Evolutionary conservation across 2,113 vertebrate species (phyloP).

Genomic region (Pycnonotus jocosus): DNA sequence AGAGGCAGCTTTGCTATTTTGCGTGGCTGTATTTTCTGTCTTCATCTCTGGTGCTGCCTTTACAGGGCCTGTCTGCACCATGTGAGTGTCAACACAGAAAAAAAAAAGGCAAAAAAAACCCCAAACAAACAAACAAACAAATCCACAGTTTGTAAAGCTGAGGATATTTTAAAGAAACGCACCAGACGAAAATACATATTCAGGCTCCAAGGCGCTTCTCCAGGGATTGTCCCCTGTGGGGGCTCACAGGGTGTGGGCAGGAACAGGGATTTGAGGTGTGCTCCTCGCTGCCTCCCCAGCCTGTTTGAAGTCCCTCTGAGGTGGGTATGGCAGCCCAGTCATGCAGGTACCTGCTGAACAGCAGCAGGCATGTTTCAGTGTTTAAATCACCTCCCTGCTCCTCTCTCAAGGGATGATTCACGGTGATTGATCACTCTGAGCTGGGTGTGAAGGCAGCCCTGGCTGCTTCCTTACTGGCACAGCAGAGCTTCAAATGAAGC

Average conservation of each 20-base stretch:
- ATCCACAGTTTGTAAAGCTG: not conserved
- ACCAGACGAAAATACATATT: fast-evolving
- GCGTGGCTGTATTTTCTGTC: fast-evolving
- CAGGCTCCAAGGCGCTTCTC: not conserved
- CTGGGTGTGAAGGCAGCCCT: not conserved
- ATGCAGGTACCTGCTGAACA: slow-evolving; percentile 36
- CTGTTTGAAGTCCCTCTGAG: not conserved
- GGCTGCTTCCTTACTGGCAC: not conserved
- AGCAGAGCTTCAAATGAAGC: not conserved
- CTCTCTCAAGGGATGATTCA: slow-evolving; percentile 16
- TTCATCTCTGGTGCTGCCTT: not conserved
- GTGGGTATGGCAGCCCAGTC: not conserved
- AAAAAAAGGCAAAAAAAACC: not conserved
- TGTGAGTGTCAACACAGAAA: fast-evolving
- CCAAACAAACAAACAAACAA: too few species aligned
- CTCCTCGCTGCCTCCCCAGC: not conserved
- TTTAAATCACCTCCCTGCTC: not conserved
- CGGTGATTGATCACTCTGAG: slow-evolving; percentile 25
- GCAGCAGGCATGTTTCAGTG: slow-evolving; percentile 11
- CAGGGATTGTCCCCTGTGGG: not conserved
- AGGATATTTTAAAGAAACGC: fast-evolving
- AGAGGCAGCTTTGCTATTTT: not conserved
- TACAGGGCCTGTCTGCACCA: not conserved
- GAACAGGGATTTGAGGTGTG: fast-evolving
- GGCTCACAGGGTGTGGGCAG: not conserved